Conservation (phyloP, 2,113 vertebrate species). For the Erythrocercus mccallii region DNA sequence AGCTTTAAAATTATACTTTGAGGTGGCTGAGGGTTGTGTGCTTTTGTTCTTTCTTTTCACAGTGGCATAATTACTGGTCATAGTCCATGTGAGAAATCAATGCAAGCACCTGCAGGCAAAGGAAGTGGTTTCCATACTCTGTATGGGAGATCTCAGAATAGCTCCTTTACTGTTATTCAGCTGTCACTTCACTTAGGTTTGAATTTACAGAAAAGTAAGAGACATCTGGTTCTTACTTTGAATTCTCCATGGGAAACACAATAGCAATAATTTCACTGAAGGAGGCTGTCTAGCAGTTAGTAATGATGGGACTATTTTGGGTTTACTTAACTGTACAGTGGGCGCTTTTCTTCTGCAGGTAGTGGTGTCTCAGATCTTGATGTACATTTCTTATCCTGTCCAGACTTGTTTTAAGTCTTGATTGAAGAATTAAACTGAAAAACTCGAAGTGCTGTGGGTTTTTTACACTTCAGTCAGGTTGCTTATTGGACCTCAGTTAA, state of each 20-base stretch:
- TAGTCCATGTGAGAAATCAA: constrained; percentile 9
- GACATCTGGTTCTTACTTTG: constrained; percentile 46
- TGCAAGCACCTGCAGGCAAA: constrained; percentile 5
- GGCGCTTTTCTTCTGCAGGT: background rate
- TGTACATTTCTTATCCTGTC: background rate
- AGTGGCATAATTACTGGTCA: background rate
- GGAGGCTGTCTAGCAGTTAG: background rate
- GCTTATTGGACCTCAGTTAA: background rate
- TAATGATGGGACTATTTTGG: background rate
- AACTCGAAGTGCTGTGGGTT: background rate
- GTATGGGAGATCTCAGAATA: constrained; percentile 1
- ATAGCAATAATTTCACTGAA: constrained; percentile 17
- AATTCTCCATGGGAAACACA: constrained; percentile 32
- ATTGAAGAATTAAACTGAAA: background rate
- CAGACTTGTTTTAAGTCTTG: background rate
- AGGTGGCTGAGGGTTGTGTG: background rate
- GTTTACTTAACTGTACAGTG: background rate
- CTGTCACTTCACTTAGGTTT: constrained; percentile 16
- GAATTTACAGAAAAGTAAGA: constrained; percentile 36
- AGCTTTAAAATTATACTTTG: background rate
- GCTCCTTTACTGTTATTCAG: background rate
- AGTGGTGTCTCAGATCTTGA: background rate
- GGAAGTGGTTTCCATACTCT: background rate
- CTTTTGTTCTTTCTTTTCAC: background rate
- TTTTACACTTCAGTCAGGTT: background rate